Evolutionary conservation across 2,797 vertebrate genomes (phyloP).

Genomic region (Acanthopagrus latus): DNA sequence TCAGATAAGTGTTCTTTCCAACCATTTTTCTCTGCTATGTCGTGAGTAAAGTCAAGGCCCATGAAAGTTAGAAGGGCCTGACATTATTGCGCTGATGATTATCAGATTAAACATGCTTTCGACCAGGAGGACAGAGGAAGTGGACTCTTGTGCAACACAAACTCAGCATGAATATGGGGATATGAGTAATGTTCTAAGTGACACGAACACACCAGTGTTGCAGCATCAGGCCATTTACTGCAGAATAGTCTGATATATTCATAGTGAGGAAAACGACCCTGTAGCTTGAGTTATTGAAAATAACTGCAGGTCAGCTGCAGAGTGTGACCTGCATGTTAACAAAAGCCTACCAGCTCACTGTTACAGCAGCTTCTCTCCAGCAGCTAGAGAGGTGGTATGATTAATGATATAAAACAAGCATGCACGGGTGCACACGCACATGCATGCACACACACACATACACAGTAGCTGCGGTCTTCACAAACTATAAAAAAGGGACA

Average conservation of each 20-base stretch:
- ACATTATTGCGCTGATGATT: neutral
- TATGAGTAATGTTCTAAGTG: neutral
- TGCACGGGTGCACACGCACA: neutral
- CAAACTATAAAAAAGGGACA: neutral
- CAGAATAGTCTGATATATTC: neutral
- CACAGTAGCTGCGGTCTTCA: neutral
- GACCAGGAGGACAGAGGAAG: constrained; percentile 6
- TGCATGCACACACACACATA: neutral
- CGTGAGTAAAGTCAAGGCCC: constrained; percentile 12
- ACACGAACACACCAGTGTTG: neutral
- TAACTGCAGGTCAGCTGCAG: constrained; percentile 7
- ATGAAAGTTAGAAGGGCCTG: neutral
- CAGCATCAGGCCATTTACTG: neutral
- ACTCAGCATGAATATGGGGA: neutral
- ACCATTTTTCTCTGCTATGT: constrained; percentile 1
- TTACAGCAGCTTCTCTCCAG: neutral
- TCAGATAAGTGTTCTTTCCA: constrained; percentile 26
- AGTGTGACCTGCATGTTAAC: constrained; percentile 18
- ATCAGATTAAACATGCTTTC: constrained; percentile 17
- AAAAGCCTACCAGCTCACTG: neutral
- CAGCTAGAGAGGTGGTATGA: neutral
- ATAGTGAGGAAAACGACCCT: neutral
- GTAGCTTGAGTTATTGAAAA: neutral
- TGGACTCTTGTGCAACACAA: constrained; percentile 15
- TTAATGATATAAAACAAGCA: constrained; percentile 14